Conservation (phyloP, 2,888 invertebrate genomes). For the Oeneis ivallda region DNA sequence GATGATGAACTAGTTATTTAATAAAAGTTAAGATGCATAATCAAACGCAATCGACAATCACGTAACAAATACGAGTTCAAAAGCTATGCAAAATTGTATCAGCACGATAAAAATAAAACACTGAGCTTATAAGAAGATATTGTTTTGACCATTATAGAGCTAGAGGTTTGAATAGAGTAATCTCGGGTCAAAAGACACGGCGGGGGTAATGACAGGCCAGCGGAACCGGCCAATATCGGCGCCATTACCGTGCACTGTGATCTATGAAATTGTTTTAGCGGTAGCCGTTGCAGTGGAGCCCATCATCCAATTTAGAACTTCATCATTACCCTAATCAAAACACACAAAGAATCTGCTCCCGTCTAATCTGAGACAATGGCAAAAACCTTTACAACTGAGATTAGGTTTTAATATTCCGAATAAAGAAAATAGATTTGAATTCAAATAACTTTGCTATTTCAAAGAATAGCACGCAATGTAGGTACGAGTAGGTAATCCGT, state of each 20-base stretch:
- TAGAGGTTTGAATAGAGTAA: constrained; percentile 40
- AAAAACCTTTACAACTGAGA: constrained; percentile 21
- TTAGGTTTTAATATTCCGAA: constrained; percentile 15
- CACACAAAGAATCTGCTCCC: constrained; percentile 27
- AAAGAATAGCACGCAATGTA: neutral
- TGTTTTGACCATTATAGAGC: constrained; percentile 46
- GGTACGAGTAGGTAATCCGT: constrained; percentile 15
- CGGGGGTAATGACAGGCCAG: constrained; percentile 68
- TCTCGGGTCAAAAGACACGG: constrained; percentile 73
- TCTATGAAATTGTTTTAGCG: constrained; percentile 56
- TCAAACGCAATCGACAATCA: constrained; percentile 34
- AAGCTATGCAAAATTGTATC: constrained; percentile 37
- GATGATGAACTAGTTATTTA: no score
- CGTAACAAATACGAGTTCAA: constrained; percentile 28
- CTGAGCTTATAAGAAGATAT: constrained; percentile 56
- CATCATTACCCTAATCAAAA: constrained; percentile 37
- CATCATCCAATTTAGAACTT: constrained; percentile 52
- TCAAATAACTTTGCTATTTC: constrained; percentile 23
- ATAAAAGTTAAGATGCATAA: neutral
- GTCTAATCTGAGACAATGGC: constrained; percentile 29
- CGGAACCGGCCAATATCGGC: constrained; percentile 54
- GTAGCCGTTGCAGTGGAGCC: constrained; percentile 53
- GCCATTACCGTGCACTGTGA: constrained; percentile 43
- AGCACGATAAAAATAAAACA: constrained; percentile 48
- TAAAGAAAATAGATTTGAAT: constrained; percentile 26